These are phyloP conservation scores for Chrysocyon brachyurus DNA, from an alignment of 2,797 vertebrate genomes.

Conservation along the genomic window DNA sequence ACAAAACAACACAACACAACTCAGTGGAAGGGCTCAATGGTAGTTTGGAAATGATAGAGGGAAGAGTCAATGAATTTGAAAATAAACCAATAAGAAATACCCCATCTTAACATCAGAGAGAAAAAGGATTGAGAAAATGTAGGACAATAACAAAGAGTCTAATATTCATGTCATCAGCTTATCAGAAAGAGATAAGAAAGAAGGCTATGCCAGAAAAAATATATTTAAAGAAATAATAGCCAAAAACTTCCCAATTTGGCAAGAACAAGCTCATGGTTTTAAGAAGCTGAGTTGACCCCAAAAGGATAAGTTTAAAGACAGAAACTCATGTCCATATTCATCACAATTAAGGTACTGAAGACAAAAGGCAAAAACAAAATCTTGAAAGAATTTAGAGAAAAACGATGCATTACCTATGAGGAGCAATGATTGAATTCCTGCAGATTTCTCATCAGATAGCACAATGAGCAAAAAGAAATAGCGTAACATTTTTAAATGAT, in stretches of 20 bases:
- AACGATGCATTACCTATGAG: not conserved
- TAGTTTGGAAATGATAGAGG: not conserved
- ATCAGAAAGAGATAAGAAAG: not conserved
- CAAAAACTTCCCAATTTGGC: not conserved
- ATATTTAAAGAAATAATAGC: not conserved
- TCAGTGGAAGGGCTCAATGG: not conserved
- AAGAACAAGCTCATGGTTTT: not conserved
- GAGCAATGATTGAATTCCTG: not conserved
- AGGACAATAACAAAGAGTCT: not conserved
- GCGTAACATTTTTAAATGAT: not conserved
- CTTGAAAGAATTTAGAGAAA: not conserved
- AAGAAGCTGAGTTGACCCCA: not conserved
- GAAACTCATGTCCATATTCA: not conserved
- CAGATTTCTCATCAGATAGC: not conserved
- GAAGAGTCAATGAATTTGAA: not conserved
- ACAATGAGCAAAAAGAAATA: not conserved
- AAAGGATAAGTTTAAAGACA: not conserved
- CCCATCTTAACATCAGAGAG: not conserved
- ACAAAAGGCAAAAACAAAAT: not conserved
- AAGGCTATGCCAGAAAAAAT: not conserved
- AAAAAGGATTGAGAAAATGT: not conserved
- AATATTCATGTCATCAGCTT: not conserved
- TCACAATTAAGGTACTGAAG: not conserved
- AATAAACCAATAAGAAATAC: not conserved
- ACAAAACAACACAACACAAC: not conserved